Evolutionary conservation across 1,140 invertebrate species (phyloP).

Genomic region (Trichonephila clavipes): DNA sequence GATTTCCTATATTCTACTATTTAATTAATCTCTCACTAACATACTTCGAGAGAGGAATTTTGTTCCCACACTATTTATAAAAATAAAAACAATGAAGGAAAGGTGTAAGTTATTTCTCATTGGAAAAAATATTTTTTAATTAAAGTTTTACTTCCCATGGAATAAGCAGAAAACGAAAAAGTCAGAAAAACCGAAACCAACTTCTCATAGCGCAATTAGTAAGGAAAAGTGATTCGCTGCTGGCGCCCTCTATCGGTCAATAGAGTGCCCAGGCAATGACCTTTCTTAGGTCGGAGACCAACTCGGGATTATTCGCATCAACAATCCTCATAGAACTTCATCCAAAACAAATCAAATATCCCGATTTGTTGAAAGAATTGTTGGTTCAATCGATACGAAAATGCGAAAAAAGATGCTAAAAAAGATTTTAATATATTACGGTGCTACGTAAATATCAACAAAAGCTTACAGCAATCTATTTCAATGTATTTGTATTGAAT

Average conservation of each 20-base stretch:
- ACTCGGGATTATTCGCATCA: not conserved
- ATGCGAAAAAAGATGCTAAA: too few species aligned
- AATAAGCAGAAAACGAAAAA: not conserved
- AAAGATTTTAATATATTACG: too few species aligned
- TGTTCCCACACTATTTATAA: too few species aligned
- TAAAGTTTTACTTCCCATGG: not conserved
- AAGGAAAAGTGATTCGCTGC: not conserved
- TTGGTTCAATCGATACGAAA: too few species aligned
- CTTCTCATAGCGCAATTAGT: not conserved
- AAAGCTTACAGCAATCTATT: too few species aligned
- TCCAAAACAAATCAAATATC: not conserved
- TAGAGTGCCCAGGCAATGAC: slow-evolving; percentile 58
- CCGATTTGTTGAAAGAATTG: not conserved
- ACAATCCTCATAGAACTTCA: not conserved
- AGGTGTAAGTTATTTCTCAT: too few species aligned
- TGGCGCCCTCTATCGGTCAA: slow-evolving; percentile 45
- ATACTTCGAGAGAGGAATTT: too few species aligned
- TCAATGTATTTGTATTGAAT: too few species aligned
- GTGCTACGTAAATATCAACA: too few species aligned
- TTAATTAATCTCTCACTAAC: too few species aligned
- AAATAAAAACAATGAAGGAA: too few species aligned
- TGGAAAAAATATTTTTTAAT: not conserved
- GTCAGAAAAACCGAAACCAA: slow-evolving; percentile 13
- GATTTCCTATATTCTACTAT: too few species aligned
- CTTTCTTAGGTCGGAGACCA: not conserved